Percentiles rank a stretch among this genome's conserved stretches.
Evolutionary conservation across 2,797 vertebrate genomes (phyloP).

Genomic region (Neomorphus geoffroyi): DNA sequence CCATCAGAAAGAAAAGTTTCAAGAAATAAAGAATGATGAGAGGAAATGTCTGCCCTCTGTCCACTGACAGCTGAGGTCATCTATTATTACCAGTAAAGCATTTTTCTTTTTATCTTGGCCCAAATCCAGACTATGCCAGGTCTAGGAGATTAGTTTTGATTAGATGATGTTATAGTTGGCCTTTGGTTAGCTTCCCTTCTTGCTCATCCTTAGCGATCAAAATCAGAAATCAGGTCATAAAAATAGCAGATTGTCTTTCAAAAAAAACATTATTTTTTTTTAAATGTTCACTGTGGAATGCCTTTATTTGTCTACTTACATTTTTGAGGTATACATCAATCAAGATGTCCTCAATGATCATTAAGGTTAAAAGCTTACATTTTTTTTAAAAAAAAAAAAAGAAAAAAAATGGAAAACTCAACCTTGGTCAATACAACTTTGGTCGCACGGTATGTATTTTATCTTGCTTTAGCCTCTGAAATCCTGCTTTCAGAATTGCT

Average conservation of each 20-base stretch:
- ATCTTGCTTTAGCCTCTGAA: not conserved
- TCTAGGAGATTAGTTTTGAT: conserved; percentile 35
- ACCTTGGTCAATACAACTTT: no score
- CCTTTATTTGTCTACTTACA: not conserved
- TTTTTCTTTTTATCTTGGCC: conserved; percentile 31
- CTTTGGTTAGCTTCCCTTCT: not conserved
- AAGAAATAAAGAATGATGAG: conserved; percentile 31
- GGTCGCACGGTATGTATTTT: not conserved
- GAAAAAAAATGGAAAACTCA: not conserved
- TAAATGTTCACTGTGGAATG: not conserved
- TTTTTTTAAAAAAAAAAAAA: not conserved
- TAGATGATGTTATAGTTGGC: conserved; percentile 10
- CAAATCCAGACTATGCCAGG: conserved; percentile 26
- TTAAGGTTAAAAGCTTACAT: not conserved
- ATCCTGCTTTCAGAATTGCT: not conserved
- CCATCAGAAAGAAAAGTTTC: conserved; percentile 25
- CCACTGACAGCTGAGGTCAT: conserved; percentile 29
- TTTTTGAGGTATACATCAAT: not conserved
- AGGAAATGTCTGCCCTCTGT: not conserved
- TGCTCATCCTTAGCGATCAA: not conserved
- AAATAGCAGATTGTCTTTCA: not conserved
- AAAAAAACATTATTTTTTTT: not conserved
- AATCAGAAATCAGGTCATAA: not conserved
- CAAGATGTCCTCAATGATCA: not conserved
- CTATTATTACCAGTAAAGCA: conserved; percentile 49